These are phyloP conservation scores for Sebastolobus altivelis DNA, from an alignment of 2,797 vertebrate genomes.

Conservation along the genomic window DNA sequence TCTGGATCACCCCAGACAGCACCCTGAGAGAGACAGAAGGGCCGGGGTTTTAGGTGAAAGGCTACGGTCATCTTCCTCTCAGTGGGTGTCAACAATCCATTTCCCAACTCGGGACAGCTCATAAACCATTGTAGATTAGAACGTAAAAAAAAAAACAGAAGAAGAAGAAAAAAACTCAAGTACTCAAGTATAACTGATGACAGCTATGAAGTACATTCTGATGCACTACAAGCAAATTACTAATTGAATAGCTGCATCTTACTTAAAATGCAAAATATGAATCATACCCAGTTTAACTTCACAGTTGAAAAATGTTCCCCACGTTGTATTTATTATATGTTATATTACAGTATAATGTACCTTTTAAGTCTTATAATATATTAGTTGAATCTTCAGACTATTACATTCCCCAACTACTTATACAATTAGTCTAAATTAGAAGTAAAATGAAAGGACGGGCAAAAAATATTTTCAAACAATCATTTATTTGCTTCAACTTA, in stretches of 20 bases:
- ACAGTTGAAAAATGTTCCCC: background rate
- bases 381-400: background rate
- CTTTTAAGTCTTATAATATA: background rate
- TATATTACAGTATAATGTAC: background rate
- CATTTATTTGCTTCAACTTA: background rate
- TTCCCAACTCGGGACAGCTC: slow-evolving; percentile 18
- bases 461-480: background rate
- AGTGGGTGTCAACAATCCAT: slow-evolving; percentile 41
- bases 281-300: background rate
- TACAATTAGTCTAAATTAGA: background rate
- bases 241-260: background rate
- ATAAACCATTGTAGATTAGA: background rate
- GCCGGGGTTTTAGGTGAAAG: slow-evolving; percentile 53
- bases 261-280: background rate
- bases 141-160: background rate
- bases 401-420: background rate
- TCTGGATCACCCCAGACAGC: slow-evolving; percentile 80
- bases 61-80: slow-evolving; percentile 49
- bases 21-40: slow-evolving; percentile 57
- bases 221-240: background rate
- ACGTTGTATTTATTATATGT: background rate
- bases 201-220: background rate
- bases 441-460: background rate
- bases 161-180: background rate
- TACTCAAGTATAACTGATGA: background rate